A percentile compares a stretch with the other conserved stretches of the same genome.
Evolutionary conservation across 2,888 invertebrate genomes (phyloP).

Genomic region (Cenopis cana): DNA sequence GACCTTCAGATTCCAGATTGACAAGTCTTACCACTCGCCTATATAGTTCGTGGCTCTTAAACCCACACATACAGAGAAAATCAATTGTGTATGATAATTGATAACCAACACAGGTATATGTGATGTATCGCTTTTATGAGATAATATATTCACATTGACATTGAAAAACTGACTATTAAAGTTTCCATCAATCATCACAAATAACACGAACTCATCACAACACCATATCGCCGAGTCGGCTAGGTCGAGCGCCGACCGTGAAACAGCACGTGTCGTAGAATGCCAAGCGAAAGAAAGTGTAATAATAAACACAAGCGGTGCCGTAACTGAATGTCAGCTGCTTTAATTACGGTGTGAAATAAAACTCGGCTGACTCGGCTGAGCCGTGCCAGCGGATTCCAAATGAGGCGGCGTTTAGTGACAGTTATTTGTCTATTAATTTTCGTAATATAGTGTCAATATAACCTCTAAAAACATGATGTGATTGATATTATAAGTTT

Average conservation of each 20-base stretch:
- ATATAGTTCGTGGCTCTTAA: no score
- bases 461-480: background rate
- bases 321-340: conserved; percentile 31
- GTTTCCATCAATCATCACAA: background rate
- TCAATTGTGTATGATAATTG: no score
- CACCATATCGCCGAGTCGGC: conserved; percentile 3
- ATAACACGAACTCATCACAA: background rate
- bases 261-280: conserved; percentile 23
- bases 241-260: conserved; percentile 31
- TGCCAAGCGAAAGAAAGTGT: conserved; percentile 33
- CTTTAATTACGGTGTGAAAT: conserved; percentile 21
- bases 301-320: conserved; percentile 29
- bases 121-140: no score
- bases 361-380: background rate
- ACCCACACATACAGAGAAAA: no score
- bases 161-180: background rate
- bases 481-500: background rate
- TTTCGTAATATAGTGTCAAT: background rate
- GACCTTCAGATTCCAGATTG: no score
- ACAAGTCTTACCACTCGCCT: no score
- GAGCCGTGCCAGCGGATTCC: conserved; percentile 12
- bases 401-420: background rate
- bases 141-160: background rate
- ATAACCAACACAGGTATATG: no score
- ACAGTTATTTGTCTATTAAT: background rate